Evolutionary conservation across 2,113 vertebrate species (phyloP).

Genomic region (Hucho hucho): DNA sequence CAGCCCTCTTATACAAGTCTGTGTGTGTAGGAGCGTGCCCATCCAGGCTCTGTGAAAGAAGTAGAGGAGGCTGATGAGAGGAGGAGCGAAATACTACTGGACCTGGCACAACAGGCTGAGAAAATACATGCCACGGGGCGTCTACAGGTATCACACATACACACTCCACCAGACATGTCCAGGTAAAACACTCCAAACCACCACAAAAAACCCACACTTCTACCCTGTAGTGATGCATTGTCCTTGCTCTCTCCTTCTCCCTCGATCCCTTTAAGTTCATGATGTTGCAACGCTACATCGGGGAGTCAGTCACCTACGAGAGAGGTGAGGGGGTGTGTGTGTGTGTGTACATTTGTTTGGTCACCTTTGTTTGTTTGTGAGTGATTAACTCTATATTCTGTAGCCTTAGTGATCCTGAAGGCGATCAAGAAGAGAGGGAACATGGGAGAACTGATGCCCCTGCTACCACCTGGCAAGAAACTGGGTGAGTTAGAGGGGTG

Average conservation of each 20-base stretch:
- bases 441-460: not conserved
- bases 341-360: not conserved
- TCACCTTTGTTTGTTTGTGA: too few relatives aligned
- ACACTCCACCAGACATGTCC: not conserved
- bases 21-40: slow-evolving; percentile 25
- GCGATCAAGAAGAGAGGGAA: not conserved
- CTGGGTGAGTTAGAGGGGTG: slow-evolving; percentile 41
- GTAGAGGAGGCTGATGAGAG: not conserved
- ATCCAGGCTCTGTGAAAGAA: slow-evolving; percentile 43
- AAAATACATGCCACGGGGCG: not conserved
- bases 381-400: slow-evolving; percentile 2
- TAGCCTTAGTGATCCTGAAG: not conserved
- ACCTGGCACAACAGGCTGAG: slow-evolving; percentile 56
- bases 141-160: slow-evolving; percentile 45
- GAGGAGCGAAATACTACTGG: slow-evolving; percentile 33
- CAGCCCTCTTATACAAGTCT: not conserved
- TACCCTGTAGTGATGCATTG: not conserved
- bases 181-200: too few relatives aligned
- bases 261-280: slow-evolving; percentile 28
- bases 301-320: not conserved
- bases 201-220: not conserved
- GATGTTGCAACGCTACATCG: not conserved
- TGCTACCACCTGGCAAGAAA: not conserved
- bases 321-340: slow-evolving; percentile 18
- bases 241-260: not conserved